Percentiles rank a stretch among this genome's conserved stretches.
phyloP scores from a whole-genome alignment of 2,888 invertebrate genomes.

The Ophion costatus region DNA sequence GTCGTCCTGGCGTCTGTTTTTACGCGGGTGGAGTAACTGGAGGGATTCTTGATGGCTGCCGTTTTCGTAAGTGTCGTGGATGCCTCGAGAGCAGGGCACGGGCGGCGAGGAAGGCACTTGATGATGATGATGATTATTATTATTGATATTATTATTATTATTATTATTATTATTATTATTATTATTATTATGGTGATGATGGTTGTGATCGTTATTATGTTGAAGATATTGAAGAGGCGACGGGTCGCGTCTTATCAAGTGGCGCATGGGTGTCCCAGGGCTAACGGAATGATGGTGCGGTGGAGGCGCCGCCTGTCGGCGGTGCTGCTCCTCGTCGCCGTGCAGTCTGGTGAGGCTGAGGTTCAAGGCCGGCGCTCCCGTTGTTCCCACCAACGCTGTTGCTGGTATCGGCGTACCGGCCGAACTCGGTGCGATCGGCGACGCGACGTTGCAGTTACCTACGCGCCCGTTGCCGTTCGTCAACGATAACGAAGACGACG shows the following conservation, averaged over 20 bases:
- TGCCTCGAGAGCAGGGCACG: constrained; percentile 47
- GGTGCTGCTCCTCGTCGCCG: constrained; percentile 80
- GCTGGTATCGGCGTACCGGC: constrained; percentile 69
- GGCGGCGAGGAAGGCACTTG: constrained; percentile 55
- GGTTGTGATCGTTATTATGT: constrained; percentile 61
- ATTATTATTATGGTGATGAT: constrained; percentile 45
- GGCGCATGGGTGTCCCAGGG: constrained; percentile 54
- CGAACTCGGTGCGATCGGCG: constrained; percentile 65
- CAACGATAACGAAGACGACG: constrained; percentile 50
- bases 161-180: no score
- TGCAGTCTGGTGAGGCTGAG: constrained; percentile 84
- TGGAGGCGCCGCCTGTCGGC: constrained; percentile 61
- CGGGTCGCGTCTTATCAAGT: constrained; percentile 51
- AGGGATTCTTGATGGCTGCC: constrained; percentile 59
- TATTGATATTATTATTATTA: no score
- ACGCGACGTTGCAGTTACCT: constrained; percentile 35
- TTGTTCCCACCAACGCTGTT: constrained; percentile 71
- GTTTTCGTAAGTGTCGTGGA: constrained; percentile 67
- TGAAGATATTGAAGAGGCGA: constrained; percentile 84
- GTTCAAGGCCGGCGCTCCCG: constrained; percentile 83
- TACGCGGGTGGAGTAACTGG: constrained; percentile 56
- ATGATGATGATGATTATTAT: constrained; percentile 42
- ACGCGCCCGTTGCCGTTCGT: constrained; percentile 53
- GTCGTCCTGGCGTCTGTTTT: constrained; percentile 45
- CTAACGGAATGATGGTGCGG: constrained; percentile 72